phyloP scores from a whole-genome alignment of 2,888 invertebrate genomes.

The Boloria euphrosyne region DNA sequence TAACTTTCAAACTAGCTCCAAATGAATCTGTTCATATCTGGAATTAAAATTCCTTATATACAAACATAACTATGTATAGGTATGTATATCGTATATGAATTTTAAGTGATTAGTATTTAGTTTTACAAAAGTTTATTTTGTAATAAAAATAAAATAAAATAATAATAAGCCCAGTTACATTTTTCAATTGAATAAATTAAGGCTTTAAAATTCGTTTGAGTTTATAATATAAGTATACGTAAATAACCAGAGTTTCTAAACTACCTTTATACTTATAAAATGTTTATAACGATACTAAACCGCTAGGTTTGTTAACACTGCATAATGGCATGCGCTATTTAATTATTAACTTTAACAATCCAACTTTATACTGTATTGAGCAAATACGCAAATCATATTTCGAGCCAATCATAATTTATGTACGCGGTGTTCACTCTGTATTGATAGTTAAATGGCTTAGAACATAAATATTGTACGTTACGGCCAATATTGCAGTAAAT shows the following conservation, averaged over 20 bases:
- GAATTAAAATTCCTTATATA: too few relatives aligned
- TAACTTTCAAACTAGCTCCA: too few relatives aligned
- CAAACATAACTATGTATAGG: too few relatives aligned
- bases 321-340: not conserved
- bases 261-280: not conserved
- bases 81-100: too few relatives aligned
- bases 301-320: not conserved
- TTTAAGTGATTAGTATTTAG: too few relatives aligned
- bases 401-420: not conserved
- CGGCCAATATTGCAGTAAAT: not conserved
- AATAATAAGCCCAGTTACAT: too few relatives aligned
- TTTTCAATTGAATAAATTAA: too few relatives aligned
- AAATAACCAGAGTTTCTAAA: not conserved
- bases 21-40: too few relatives aligned
- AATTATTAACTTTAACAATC: constrained; percentile 5
- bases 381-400: constrained; percentile 6
- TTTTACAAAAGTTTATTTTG: too few relatives aligned
- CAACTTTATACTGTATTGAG: constrained; percentile 1
- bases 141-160: too few relatives aligned
- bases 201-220: too few relatives aligned
- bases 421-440: not conserved
- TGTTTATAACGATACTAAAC: not conserved
- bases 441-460: not conserved
- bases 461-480: constrained; percentile 5
- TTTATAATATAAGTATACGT: too few relatives aligned